These are phyloP conservation scores for Mizuhopecten yessoensis DNA, from an alignment of 1,140 invertebrate genomes.

Conservation along the genomic window DNA sequence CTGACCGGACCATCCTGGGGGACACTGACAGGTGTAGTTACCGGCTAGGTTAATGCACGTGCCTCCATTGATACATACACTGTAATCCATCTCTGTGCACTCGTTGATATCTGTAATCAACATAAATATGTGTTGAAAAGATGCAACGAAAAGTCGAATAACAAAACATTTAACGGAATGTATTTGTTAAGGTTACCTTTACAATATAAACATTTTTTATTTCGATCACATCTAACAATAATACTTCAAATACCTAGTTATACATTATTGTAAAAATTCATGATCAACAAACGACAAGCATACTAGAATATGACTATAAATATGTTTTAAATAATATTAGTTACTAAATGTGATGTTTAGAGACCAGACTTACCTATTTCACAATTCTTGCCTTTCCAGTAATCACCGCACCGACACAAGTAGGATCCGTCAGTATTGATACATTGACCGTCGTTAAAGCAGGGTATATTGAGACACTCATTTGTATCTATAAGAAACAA, in stretches of 20 bases:
- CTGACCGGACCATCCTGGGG: conserved; percentile 51
- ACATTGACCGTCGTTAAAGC: conserved; percentile 71
- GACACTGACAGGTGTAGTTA: conserved; percentile 90
- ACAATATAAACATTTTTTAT: too few relatives aligned
- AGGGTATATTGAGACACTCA: conserved; percentile 71
- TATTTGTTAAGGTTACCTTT: not conserved
- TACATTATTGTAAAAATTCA: too few relatives aligned
- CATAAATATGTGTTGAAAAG: too few relatives aligned
- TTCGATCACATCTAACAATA: too few relatives aligned
- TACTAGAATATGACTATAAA: too few relatives aligned
- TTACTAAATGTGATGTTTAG: too few relatives aligned
- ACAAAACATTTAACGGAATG: not conserved
- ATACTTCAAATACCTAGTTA: too few relatives aligned
- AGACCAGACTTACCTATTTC: conserved; percentile 67
- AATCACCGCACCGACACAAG: conserved; percentile 86
- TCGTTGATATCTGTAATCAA: conserved; percentile 86
- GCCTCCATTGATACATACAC: conserved; percentile 96
- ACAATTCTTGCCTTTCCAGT: conserved; percentile 68
- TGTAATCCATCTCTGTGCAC: conserved; percentile 86
- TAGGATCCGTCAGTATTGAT: conserved; percentile 67
- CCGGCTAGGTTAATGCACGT: conserved; percentile 96
- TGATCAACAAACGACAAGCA: too few relatives aligned
- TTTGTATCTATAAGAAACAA: conserved; percentile 65
- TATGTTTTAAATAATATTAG: too few relatives aligned
- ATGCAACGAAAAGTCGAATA: conserved; percentile 22